Evolutionary conservation across 2,888 invertebrate species (phyloP), one percentile per base, ranked within the genome.

Genomic region (Sinhomidia bicolor): DNA sequence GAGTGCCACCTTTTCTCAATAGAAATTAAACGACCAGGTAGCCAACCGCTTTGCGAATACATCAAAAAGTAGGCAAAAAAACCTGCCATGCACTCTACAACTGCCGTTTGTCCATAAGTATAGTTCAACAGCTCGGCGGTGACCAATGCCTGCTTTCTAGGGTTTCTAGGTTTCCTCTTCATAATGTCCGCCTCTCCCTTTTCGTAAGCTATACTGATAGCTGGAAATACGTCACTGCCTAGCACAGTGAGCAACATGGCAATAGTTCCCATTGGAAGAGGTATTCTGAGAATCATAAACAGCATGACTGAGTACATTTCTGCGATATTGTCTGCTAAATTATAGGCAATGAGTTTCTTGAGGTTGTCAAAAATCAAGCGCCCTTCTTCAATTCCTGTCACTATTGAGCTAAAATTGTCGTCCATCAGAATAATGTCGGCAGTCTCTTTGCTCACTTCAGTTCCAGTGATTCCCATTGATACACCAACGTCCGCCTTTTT

Each of bases 41-140:
- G 95, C 95, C 99, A 99, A 92, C 99, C 99, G 94, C 99, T 99
- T 94, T 99, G 99, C 95, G 98, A 99, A 98, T 99, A 98, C 94
- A 99, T 99, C 92, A 99, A 99, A 94, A 99, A 99, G 95, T 99
- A 99, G 83, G 98, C 98, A 95, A 99, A 99, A 96, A 99, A 99
- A 36, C 99, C 99, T 92, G 99, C 99, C 9, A 98, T 97, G 78
- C 99, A 99, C 95, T 99, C 99, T 94, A 99, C 99, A 98, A 99
- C 99, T 93, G 99, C 99, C 94, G 99, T 99, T 94, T 99, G 99
- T 93, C 99, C 99, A 94, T 99, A 99, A 88, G 99, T 98, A 97
- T 99, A 98, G 91, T 99, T 98, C 94, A 99, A 99, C 94, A 99
- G 96, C 85, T 91, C 91, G 17, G 90, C 82, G 9, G 91, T 96